phyloP scores from a whole-genome alignment of 2,113 vertebrate species.

The Bostrychus sinensis region DNA sequence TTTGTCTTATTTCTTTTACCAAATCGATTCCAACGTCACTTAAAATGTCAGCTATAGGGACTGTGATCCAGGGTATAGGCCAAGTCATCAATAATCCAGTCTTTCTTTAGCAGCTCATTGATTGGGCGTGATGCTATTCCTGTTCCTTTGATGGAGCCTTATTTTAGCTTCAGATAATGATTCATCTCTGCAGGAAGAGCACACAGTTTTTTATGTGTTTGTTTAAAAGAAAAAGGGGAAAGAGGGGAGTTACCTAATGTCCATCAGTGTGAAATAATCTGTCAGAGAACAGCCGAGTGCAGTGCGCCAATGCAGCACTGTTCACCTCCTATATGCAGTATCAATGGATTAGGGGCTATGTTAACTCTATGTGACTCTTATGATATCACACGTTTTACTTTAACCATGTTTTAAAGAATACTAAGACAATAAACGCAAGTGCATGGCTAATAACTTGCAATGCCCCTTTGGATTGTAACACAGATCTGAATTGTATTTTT shows the following conservation, averaged over 20 bases:
- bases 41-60: slow-evolving; percentile 8
- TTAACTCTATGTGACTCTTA: too few species aligned
- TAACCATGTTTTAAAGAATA: too few species aligned
- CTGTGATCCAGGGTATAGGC: slow-evolving; percentile 17
- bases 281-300: slow-evolving; percentile 53
- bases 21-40: not conserved
- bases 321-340: slow-evolving; percentile 16
- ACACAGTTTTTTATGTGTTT: slow-evolving; percentile 49
- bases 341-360: slow-evolving; percentile 32
- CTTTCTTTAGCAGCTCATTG: slow-evolving; percentile 45
- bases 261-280: slow-evolving; percentile 59
- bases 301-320: slow-evolving; percentile 57
- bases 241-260: slow-evolving; percentile 32
- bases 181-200: slow-evolving; percentile 48
- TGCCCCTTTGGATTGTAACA: too few species aligned
- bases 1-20: too few species aligned
- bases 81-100: slow-evolving; percentile 58
- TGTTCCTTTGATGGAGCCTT: slow-evolving; percentile 52
- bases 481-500: too few species aligned
- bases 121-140: slow-evolving; percentile 64
- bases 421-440: too few species aligned
- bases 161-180: slow-evolving; percentile 65
- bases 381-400: too few species aligned
- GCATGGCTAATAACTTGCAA: too few species aligned
- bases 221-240: slow-evolving; percentile 26